phyloP scores from a whole-genome alignment of 2,797 vertebrate genomes.

The Sebastes minor region DNA sequence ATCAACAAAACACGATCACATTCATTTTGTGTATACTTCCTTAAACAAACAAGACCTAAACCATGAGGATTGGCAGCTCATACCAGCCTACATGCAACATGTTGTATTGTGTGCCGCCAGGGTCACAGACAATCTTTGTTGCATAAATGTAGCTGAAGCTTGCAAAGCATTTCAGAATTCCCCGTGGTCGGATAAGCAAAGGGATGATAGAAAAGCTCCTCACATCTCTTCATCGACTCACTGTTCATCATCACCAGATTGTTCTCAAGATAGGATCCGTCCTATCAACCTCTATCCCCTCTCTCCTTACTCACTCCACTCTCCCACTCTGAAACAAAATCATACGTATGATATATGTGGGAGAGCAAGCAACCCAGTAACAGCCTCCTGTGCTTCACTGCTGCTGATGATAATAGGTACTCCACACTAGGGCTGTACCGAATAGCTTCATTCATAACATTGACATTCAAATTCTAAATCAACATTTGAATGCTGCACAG shows the following conservation, averaged over 20 bases:
- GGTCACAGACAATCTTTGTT: background rate
- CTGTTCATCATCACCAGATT: conserved; percentile 11
- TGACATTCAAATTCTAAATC: background rate
- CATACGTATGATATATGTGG: background rate
- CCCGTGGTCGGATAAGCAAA: background rate
- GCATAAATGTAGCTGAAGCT: background rate
- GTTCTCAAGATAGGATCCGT: conserved; percentile 28
- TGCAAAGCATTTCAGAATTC: background rate
- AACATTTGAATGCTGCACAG: background rate
- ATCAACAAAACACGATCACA: background rate
- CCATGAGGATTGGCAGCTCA: background rate
- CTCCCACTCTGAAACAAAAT: conserved; percentile 25
- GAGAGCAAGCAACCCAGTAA: background rate
- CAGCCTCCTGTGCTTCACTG: conserved; percentile 31
- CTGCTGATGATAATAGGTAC: conserved; percentile 4
- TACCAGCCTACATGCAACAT: background rate
- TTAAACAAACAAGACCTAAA: background rate
- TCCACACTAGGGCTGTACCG: background rate
- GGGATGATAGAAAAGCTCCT: background rate
- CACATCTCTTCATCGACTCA: background rate
- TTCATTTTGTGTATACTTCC: background rate
- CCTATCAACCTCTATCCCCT: background rate
- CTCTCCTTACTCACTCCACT: conserved; percentile 10
- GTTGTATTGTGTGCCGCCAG: background rate
- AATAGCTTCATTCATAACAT: background rate